Base-by-base conservation (phyloP, 2,113 vertebrate species). In the Heliornis fulica region DNA sequence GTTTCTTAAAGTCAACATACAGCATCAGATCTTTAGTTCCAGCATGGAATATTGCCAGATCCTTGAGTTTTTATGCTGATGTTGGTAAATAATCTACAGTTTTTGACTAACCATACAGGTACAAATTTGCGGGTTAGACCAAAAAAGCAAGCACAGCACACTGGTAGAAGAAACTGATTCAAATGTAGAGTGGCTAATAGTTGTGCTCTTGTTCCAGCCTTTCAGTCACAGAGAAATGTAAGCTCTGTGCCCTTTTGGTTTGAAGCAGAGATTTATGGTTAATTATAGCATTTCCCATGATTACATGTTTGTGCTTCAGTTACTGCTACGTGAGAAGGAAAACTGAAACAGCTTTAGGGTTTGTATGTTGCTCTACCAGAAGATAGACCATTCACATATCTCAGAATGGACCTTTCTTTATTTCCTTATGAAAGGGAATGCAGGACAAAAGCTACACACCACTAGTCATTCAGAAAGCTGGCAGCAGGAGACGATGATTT, bases 261-360 rank as follows among this genome's bases (percentile, higher is more conserved):
- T 81, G n/a, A 88, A 88, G 64, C 75, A 93, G 87, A 97, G 90
- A 92, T 95, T 88, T 91, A 94, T 90, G 82, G 90, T 78, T 96
- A 95, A 96, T 95, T 96, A 93, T 83, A 88, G 92, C 41, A 63
- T 96, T 96, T 90, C 87, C 85, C 43, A 0, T 92, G 85, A 94
- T 94, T 96, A 83, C 60, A 80, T 86, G 78, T 92, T 91, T 96
- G 81, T 91, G 70, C 93, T 95, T 96, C 85, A 83, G 70, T 93
- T 93, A 77, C 61, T 96, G 93, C 92, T 86, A 86, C 85, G 83
- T 96, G 94, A 94, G 64, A 76, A 94, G 68, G 76, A 93, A 93
- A 75, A 18, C 2, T 95, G 63, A 79, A 96, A 65, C 38, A 48
- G 74, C 41, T 93, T 89, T 16, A 77, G 54, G 54, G 43, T 16